A percentile compares a stretch with the other conserved stretches of the same genome.
Conservation (phyloP, 2,797 vertebrate species). For the Anomalospiza imberbis region DNA sequence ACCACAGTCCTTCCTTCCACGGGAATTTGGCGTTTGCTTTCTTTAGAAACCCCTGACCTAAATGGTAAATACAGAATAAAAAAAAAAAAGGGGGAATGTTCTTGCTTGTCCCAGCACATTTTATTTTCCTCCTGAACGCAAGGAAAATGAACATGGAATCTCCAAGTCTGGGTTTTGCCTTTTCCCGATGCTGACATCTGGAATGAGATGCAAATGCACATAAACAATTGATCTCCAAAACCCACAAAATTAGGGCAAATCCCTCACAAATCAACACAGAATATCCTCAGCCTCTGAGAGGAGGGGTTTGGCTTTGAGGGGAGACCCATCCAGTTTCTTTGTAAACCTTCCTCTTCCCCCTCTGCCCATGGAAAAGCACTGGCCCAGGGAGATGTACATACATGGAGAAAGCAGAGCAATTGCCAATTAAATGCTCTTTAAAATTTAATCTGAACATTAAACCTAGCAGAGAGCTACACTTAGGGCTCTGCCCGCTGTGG, state of each 20-base stretch:
- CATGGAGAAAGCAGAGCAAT: neutral
- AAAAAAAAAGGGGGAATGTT: neutral
- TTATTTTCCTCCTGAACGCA: neutral
- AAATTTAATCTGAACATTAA: constrained; percentile 33
- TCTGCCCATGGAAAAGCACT: neutral
- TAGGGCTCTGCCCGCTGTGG: neutral
- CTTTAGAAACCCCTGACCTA: neutral
- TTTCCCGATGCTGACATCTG: neutral
- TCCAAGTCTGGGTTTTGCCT: neutral
- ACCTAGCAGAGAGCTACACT: neutral
- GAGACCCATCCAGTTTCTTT: neutral
- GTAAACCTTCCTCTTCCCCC: neutral
- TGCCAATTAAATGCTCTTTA: constrained; percentile 56
- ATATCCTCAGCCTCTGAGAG: neutral
- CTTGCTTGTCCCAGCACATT: neutral
- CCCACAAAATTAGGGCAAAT: neutral
- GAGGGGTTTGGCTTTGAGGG: neutral
- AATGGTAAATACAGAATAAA: neutral
- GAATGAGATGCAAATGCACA: neutral
- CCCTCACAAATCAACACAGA: neutral
- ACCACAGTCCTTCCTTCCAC: neutral
- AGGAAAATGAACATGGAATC: neutral
- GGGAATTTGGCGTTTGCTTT: neutral
- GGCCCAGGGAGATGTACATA: neutral
- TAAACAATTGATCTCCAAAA: neutral